Percentiles rank a stretch among this genome's conserved stretches.
Conservation (phyloP, 2,797 vertebrate genomes). For the Garrulus glandarius region DNA sequence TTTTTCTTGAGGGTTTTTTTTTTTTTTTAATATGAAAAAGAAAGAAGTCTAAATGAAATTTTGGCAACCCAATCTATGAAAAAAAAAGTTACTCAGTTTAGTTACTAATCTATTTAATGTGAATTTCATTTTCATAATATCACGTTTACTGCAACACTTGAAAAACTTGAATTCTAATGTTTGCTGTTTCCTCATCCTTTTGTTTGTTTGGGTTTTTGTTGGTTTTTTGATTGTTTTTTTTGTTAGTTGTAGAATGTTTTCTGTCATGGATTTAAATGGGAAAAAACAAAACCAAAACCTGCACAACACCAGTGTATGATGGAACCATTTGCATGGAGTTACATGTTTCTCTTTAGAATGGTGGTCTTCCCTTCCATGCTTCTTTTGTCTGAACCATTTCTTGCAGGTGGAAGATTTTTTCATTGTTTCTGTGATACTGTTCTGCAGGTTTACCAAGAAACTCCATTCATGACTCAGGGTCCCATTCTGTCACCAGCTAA, state of each 20-base stretch:
- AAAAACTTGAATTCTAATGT: background rate
- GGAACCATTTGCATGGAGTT: background rate
- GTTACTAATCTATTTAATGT: background rate
- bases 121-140: background rate
- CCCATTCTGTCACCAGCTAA: background rate
- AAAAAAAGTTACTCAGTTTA: background rate
- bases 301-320: fast-evolving
- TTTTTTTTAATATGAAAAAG: background rate
- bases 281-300: background rate
- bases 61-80: background rate
- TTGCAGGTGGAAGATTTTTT: background rate
- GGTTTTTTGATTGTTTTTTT: background rate
- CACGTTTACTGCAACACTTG: background rate
- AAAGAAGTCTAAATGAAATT: background rate
- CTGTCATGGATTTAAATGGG: background rate
- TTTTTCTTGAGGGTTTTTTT: background rate
- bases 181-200: background rate
- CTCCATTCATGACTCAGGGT: background rate
- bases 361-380: background rate
- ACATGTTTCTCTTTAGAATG: background rate
- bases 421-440: background rate
- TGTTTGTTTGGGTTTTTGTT: fast-evolving
- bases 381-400: background rate
- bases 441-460: background rate
- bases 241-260: background rate